Conservation (phyloP, 2,113 vertebrate species). For the Elephas maximus region DNA sequence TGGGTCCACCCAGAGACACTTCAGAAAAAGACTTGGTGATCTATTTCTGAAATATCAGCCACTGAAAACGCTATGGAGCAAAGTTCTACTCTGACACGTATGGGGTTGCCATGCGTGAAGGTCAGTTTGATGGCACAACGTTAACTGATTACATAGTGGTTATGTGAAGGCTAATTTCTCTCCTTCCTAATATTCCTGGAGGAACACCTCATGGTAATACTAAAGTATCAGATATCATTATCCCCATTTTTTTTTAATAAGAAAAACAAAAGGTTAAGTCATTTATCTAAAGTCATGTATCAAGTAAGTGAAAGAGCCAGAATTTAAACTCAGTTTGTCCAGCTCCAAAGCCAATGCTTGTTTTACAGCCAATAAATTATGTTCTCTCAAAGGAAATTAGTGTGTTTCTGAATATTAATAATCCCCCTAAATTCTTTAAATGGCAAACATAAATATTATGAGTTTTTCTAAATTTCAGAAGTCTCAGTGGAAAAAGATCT, state of each 20-base stretch:
- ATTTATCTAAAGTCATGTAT: constrained; percentile 13
- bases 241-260: background rate
- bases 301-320: background rate
- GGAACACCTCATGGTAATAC: background rate
- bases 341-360: background rate
- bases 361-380: constrained; percentile 38
- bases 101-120: background rate
- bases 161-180: background rate
- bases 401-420: constrained; percentile 67
- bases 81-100: background rate
- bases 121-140: background rate
- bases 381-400: constrained; percentile 43
- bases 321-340: constrained; percentile 10
- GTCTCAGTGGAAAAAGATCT: constrained; percentile 16
- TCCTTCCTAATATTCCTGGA: background rate
- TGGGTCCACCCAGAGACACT: background rate
- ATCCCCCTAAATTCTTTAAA: constrained; percentile 22
- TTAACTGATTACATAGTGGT: background rate
- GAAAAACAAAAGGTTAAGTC: constrained; percentile 22
- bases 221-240: background rate
- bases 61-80: background rate
- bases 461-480: constrained; percentile 57
- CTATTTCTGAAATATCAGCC: background rate
- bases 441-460: constrained; percentile 39
- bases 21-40: background rate